Percentiles rank a stretch among this genome's conserved stretches.
These are phyloP conservation scores for Noctua janthe DNA, from an alignment of 2,888 invertebrate genomes.

Conservation along the genomic window DNA sequence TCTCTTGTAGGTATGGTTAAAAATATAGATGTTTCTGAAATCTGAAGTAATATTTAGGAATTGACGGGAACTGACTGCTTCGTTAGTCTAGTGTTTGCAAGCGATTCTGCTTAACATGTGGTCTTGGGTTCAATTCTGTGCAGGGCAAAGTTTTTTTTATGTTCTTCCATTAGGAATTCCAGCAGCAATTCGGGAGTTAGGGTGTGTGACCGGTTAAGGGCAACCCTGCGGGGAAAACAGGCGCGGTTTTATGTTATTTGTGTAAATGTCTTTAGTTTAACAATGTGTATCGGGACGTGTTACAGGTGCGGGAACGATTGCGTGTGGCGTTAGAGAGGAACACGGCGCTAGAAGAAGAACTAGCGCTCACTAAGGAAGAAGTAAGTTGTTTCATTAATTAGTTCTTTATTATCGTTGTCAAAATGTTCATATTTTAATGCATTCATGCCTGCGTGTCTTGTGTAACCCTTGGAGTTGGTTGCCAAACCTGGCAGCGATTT, in stretches of 20 bases:
- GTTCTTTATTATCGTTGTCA: neutral
- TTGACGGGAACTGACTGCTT: neutral
- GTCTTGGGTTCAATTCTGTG: neutral
- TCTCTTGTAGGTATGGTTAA: neutral
- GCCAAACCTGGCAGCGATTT: neutral
- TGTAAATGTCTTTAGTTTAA: neutral
- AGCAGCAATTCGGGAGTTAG: neutral
- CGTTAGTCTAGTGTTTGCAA: neutral
- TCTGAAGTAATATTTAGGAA: neutral
- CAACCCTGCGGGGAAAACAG: neutral
- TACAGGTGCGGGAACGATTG: conserved; percentile 98
- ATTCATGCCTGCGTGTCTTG: neutral
- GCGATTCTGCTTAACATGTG: neutral
- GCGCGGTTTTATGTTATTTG: neutral
- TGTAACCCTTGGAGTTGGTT: neutral
- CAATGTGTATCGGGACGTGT: conserved; percentile 34
- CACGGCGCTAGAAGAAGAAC: conserved; percentile 98
- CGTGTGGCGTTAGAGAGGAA: conserved; percentile 99
- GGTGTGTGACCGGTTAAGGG: neutral
- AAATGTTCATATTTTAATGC: neutral
- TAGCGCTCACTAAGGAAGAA: conserved; percentile 98
- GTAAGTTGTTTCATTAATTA: conserved; percentile 88
- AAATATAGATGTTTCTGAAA: neutral
- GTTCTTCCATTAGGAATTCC: neutral
- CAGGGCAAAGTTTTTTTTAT: neutral